phyloP scores from a whole-genome alignment of 2,113 vertebrate species.

The Brachyistius frenatus region DNA sequence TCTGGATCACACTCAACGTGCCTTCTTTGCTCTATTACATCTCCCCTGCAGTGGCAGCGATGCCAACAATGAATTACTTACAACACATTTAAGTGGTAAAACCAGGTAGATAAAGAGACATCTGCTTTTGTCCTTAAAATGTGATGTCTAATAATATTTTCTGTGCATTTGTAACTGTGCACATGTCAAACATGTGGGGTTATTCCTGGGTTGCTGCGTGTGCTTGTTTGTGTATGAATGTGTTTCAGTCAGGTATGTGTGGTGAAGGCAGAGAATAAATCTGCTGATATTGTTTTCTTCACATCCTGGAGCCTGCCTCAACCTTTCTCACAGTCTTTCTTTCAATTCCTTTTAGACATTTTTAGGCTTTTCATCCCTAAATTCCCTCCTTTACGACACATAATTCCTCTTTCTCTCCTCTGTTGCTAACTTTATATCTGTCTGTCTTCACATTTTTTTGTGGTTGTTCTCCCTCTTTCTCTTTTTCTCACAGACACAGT shows the following conservation, averaged over 20 bases:
- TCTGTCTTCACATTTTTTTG: slow-evolving; percentile 26
- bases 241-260: slow-evolving; percentile 35
- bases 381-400: background rate
- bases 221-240: slow-evolving; percentile 19
- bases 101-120: too few species aligned
- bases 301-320: slow-evolving; percentile 62
- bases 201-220: background rate
- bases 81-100: too few species aligned
- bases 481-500: slow-evolving; percentile 68
- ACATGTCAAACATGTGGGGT: slow-evolving; percentile 2
- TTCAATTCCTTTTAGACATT: background rate
- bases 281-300: slow-evolving; percentile 71
- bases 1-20: background rate
- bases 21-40: background rate
- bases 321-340: slow-evolving; percentile 79
- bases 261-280: slow-evolving; percentile 57
- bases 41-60: background rate
- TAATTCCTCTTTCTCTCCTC: slow-evolving; percentile 7
- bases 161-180: background rate
- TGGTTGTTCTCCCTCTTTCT: slow-evolving; percentile 2
- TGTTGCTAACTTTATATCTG: background rate
- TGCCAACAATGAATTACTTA: background rate
- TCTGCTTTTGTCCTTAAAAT: background rate
- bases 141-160: background rate
- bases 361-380: background rate